Percentiles rank a stretch among this genome's conserved stretches.
Evolutionary conservation across 2,888 invertebrate genomes (phyloP).

Genomic region (Ethmia dodecea): DNA sequence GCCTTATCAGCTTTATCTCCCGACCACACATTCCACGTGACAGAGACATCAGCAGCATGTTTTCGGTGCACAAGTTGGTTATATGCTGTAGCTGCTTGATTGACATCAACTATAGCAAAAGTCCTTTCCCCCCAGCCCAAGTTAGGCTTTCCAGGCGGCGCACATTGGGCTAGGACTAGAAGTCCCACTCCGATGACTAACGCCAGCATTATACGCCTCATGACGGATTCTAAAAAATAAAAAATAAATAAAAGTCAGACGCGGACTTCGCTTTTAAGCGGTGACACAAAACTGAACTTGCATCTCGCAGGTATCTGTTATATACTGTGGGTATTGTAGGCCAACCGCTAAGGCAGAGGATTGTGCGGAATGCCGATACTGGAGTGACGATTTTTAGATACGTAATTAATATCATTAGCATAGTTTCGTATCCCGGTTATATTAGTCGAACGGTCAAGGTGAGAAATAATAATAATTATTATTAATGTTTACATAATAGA

Average conservation of each 20-base stretch:
- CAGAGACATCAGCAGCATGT: conserved; percentile 62
- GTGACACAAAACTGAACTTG: conserved; percentile 52
- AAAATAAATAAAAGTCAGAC: conserved; percentile 36
- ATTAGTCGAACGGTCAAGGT: conserved; percentile 60
- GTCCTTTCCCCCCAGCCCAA: conserved; percentile 69
- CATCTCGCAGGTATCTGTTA: conserved; percentile 56
- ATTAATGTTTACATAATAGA: conserved; percentile 49
- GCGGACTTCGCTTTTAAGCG: conserved; percentile 51
- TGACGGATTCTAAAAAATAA: conserved; percentile 61
- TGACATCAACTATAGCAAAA: conserved; percentile 68
- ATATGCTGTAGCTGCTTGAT: conserved; percentile 70
- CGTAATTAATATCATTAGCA: conserved; percentile 66
- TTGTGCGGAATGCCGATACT: conserved; percentile 44
- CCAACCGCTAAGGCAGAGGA: conserved; percentile 65
- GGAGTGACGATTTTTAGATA: conserved; percentile 56
- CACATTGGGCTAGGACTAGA: conserved; percentile 38
- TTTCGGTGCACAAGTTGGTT: conserved; percentile 61
- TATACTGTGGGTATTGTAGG: conserved; percentile 66
- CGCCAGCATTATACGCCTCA: conserved; percentile 45
- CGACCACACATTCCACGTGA: conserved; percentile 71
- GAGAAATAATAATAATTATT: conserved; percentile 38
- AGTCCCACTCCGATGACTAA: conserved; percentile 42
- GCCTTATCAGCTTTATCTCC: conserved; percentile 59
- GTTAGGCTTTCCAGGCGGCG: conserved; percentile 61
- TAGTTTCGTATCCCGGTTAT: conserved; percentile 62